Evolutionary conservation across 2,888 invertebrate genomes (phyloP).

Genomic region (Rambutsinella grinnellia): DNA sequence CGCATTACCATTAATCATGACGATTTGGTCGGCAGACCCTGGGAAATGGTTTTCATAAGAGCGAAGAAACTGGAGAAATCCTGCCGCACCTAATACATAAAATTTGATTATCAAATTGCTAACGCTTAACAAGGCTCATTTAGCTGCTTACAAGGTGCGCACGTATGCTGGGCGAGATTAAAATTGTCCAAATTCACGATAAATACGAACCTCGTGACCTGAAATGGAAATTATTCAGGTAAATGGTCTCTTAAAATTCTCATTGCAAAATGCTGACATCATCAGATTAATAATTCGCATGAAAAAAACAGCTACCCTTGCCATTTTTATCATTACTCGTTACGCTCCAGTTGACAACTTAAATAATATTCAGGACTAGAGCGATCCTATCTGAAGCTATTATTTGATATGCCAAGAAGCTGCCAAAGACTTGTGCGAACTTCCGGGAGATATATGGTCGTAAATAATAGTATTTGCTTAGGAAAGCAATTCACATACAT

Average conservation of each 20-base stretch:
- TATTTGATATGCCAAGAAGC: not conserved
- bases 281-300: too few relatives aligned
- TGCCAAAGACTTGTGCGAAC: too few relatives aligned
- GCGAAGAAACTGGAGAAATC: constrained; percentile 35
- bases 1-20: constrained; percentile 43
- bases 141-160: constrained; percentile 34
- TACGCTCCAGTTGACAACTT: too few relatives aligned
- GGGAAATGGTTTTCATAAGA: constrained; percentile 44
- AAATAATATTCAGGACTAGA: too few relatives aligned
- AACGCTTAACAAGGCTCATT: not conserved
- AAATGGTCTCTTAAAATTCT: too few relatives aligned
- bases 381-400: too few relatives aligned
- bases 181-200: constrained; percentile 42
- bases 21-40: constrained; percentile 30
- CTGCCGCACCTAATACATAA: constrained; percentile 25
- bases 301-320: too few relatives aligned
- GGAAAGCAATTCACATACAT: constrained; percentile 27
- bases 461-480: too few relatives aligned
- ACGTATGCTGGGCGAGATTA: constrained; percentile 45
- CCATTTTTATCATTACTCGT: too few relatives aligned
- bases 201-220: constrained; percentile 42
- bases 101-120: not conserved
- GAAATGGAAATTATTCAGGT: not conserved
- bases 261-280: too few relatives aligned
- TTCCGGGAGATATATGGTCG: too few relatives aligned